These are phyloP conservation scores for Prionace glauca DNA, from an alignment of 2,797 vertebrate species.

Conservation along the genomic window DNA sequence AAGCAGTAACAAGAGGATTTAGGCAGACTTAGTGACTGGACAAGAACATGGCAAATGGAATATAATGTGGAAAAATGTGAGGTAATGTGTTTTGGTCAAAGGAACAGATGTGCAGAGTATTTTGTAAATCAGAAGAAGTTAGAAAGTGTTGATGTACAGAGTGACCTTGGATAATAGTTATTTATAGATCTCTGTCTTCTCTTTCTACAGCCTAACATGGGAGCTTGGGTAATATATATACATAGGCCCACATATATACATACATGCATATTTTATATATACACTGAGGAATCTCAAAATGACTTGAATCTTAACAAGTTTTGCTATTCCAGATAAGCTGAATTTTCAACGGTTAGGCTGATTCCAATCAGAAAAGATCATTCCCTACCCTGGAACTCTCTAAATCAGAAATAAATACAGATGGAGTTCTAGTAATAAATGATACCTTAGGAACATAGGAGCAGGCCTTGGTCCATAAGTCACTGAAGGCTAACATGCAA, in stretches of 20 bases:
- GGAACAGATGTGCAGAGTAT: too few species aligned
- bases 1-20: too few species aligned
- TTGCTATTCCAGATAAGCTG: not conserved
- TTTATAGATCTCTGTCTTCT: not conserved
- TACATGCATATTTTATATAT: not conserved
- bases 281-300: not conserved
- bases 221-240: not conserved
- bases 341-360: not conserved
- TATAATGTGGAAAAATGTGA: too few species aligned
- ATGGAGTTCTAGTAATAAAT: not conserved
- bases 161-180: not conserved
- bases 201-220: not conserved
- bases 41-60: too few species aligned
- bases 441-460: not conserved
- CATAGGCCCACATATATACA: too few species aligned
- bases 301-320: not conserved
- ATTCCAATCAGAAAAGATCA: not conserved
- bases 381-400: not conserved
- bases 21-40: too few species aligned
- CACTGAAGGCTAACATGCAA: too few species aligned
- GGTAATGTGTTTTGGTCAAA: too few species aligned
- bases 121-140: too few species aligned
- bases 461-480: too few species aligned
- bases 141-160: too few species aligned
- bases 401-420: not conserved